These are phyloP conservation scores for Anas flavirostris DNA, from an alignment of 2,797 vertebrate genomes.

Conservation along the genomic window DNA sequence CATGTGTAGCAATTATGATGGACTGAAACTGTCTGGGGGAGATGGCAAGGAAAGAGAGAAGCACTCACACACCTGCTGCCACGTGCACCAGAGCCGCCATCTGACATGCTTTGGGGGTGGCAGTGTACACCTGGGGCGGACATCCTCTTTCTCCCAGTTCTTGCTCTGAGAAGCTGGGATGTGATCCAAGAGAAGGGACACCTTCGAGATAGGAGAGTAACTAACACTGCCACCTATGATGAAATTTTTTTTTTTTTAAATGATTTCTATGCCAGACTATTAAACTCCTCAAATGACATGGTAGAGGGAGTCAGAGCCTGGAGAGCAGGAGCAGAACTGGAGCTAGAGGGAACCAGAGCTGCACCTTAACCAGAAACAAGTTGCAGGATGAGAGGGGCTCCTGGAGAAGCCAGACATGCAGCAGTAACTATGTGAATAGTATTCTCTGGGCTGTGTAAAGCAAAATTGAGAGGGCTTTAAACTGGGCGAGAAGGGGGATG, in stretches of 20 bases:
- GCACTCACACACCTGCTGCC: fast-evolving
- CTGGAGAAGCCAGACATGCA: neutral
- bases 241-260: neutral
- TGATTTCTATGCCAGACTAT: neutral
- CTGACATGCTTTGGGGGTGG: neutral
- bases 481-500: too few relatives aligned
- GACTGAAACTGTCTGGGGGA: neutral
- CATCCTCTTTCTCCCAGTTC: neutral
- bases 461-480: neutral
- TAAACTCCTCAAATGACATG: neutral
- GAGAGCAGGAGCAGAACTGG: neutral
- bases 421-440: neutral
- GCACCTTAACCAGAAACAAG: neutral
- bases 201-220: neutral
- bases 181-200: neutral
- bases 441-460: neutral
- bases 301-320: neutral
- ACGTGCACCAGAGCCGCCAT: neutral
- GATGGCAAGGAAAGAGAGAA: neutral
- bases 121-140: neutral
- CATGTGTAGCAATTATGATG: neutral
- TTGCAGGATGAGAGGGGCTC: neutral
- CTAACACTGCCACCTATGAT: neutral
- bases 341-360: neutral
- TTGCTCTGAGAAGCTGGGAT: neutral